A percentile compares a stretch with the other conserved stretches of the same genome.
Conservation (phyloP, 2,888 invertebrate species). For the Balanococcus diminutus region DNA sequence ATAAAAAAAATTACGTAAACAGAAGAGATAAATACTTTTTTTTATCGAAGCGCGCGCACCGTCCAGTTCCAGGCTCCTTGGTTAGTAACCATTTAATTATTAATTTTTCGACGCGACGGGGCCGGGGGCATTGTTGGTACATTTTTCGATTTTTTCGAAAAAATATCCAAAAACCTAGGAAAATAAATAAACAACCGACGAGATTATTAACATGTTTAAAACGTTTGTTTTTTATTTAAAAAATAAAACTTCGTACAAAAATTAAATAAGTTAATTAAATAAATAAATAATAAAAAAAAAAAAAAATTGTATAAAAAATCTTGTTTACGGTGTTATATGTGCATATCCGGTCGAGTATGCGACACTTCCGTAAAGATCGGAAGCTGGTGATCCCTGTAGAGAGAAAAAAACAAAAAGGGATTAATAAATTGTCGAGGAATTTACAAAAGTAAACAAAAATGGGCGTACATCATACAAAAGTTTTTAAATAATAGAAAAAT, state of each 20-base stretch:
- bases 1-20: neutral
- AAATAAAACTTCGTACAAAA: constrained; percentile 38
- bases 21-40: neutral
- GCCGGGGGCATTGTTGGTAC: neutral
- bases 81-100: constrained; percentile 1
- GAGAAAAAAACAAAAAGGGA: constrained; percentile 43
- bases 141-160: neutral
- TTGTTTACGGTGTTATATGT: constrained; percentile 59
- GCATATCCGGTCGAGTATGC: constrained; percentile 67
- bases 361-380: constrained; percentile 63
- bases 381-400: constrained; percentile 61
- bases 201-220: neutral
- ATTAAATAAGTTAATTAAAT: constrained; percentile 50
- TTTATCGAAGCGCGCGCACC: neutral
- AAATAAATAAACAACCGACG: neutral
- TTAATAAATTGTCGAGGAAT: neutral
- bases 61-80: neutral
- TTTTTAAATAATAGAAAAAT: neutral
- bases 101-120: neutral
- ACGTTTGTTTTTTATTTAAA: constrained; percentile 18
- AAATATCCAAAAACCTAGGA: neutral
- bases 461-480: no score
- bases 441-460: no score
- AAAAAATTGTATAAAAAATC: constrained; percentile 18
- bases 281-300: constrained; percentile 39